Evolutionary conservation across 2,888 invertebrate species (phyloP), one percentile per base, ranked within the genome.

Genomic region (Sarcophaga variegata): DNA sequence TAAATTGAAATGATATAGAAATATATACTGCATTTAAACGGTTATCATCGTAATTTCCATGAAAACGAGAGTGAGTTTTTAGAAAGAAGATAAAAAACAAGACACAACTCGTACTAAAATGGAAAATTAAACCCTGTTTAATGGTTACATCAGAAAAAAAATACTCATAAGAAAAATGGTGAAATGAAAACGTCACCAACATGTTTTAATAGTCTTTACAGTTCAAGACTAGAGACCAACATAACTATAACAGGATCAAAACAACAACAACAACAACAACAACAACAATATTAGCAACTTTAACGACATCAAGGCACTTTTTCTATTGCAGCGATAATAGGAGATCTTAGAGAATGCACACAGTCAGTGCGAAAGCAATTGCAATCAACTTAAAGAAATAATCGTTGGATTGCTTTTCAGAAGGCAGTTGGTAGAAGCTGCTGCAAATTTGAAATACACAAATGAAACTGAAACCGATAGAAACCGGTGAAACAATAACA

Each of bases 81-180:
- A 69, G 74, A 14, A 47, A 62, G 25, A 74, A 69, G 66, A 62
- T 45, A 37, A 25, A 37, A 54, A 67, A 67, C n/a, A 8, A 37
- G 67, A 37, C 37, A 10, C 79, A 79, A 84, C 80, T 76, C 70
- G 90, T 91, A 91, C 91, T 92, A 90, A 92, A 92, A 92, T 92
- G 92, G 92, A 92, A 92, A 92, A 92, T 92, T 92, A 92, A 92
- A 92, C 91, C 90, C 90, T 91, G 92, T 87, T 86, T 84, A 84
- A 87, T 87, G 84, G 87, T 92, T 92, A 91, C 92, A 92, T 92
- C 92, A 92, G 92, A 90, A 89, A 85, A 70, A 37, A 37, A 37
- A 37, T 37, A 37, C 37, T 37, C 37, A 37, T 37, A 37, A 84
- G 83, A n/a, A 71, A 79, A 71, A 49, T n/a, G 60, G 17, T 54